These are phyloP conservation scores for Sprattus sprattus DNA, from an alignment of 2,113 vertebrate genomes.

Conservation along the genomic window DNA sequence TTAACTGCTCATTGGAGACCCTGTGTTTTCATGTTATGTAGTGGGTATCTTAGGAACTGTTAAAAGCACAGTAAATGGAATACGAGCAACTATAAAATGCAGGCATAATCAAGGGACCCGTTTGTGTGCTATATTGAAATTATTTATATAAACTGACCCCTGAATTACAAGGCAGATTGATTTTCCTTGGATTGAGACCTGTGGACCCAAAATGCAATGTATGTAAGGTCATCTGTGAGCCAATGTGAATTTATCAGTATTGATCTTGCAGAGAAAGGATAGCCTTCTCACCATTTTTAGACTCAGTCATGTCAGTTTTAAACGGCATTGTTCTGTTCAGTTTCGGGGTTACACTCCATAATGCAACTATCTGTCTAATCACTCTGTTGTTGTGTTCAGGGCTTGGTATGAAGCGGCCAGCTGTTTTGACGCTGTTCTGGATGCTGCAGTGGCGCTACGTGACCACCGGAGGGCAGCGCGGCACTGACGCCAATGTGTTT, in stretches of 20 bases:
- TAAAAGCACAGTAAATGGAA: background rate
- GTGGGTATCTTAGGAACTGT: background rate
- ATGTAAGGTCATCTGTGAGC: background rate
- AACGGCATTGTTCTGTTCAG: background rate
- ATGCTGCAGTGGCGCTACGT: slow-evolving; percentile 74
- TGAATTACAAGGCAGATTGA: background rate
- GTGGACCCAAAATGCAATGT: background rate
- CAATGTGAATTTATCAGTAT: background rate
- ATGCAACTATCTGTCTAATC: background rate
- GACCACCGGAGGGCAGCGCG: slow-evolving; percentile 93
- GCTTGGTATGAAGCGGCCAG: slow-evolving; percentile 47
- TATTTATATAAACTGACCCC: background rate
- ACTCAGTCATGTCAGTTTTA: background rate
- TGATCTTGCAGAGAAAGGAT: background rate
- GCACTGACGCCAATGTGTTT: slow-evolving; percentile 80
- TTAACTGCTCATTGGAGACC: background rate
- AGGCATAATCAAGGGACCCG: background rate
- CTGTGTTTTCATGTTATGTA: background rate
- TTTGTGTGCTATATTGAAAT: background rate
- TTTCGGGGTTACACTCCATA: background rate
- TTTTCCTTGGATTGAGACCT: background rate
- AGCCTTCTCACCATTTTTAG: background rate
- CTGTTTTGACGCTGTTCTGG: slow-evolving; percentile 58
- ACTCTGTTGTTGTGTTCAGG: slow-evolving; percentile 6
- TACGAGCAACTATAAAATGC: background rate